Conservation (phyloP, 1,140 invertebrate species). For the Hestina assimilis region DNA sequence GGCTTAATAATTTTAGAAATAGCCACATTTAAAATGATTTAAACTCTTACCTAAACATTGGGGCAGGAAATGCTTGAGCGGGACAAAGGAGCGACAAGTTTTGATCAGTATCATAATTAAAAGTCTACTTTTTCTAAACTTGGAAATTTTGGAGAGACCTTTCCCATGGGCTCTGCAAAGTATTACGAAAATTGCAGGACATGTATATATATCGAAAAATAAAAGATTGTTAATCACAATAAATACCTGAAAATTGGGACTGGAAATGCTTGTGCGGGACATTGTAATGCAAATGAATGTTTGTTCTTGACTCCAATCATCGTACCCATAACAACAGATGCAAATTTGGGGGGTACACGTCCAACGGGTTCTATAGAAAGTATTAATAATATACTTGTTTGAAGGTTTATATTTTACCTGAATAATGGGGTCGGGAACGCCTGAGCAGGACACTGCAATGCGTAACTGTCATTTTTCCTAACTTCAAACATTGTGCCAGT, state of each 20-base stretch:
- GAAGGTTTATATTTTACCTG: constrained; percentile 72
- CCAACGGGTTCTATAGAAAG: constrained; percentile 82
- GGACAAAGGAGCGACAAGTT: constrained; percentile 65
- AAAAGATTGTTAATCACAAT: constrained; percentile 6
- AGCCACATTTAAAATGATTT: neutral
- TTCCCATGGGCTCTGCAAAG: constrained; percentile 78
- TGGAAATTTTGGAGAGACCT: constrained; percentile 82
- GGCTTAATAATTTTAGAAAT: neutral
- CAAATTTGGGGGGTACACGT: constrained; percentile 83
- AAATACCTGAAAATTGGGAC: constrained; percentile 84
- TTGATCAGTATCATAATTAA: constrained; percentile 67
- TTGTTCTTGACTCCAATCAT: constrained; percentile 69
- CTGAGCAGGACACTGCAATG: constrained; percentile 86
- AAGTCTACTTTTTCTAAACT: constrained; percentile 81
- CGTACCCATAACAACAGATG: constrained; percentile 76
- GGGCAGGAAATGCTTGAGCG: constrained; percentile 82
- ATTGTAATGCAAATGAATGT: constrained; percentile 80
- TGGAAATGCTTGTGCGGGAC: constrained; percentile 85
- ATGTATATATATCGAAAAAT: constrained; percentile 4
- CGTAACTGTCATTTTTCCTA: constrained; percentile 74
- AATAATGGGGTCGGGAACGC: constrained; percentile 84
- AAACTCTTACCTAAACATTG: constrained; percentile 78
- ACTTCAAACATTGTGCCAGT: constrained; percentile 84
- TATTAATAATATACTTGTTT: constrained; percentile 26
- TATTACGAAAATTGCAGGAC: constrained; percentile 3